Evolutionary conservation across 2,797 vertebrate species (phyloP).

Genomic region (Scolopax rusticola): DNA sequence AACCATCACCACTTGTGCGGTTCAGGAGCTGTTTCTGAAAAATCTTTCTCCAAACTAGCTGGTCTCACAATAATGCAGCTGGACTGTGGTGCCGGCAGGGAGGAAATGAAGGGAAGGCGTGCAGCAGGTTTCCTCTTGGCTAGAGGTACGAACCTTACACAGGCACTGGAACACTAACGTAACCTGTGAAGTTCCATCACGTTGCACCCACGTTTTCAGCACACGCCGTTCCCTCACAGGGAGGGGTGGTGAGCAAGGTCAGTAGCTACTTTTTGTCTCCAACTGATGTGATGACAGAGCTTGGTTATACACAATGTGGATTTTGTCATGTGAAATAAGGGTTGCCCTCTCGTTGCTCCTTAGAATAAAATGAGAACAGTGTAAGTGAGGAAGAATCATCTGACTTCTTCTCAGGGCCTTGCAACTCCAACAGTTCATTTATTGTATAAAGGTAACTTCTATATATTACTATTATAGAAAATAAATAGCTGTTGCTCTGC

Average conservation of each 20-base stretch:
- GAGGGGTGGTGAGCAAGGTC: not conserved
- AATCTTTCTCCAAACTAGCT: not conserved
- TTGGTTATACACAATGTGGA: not conserved
- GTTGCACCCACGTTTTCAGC: not conserved
- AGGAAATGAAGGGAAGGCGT: not conserved
- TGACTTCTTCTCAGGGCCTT: not conserved
- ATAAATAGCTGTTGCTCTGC: constrained; percentile 53
- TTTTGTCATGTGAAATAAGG: not conserved
- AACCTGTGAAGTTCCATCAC: not conserved
- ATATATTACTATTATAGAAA: constrained; percentile 1
- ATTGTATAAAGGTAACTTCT: constrained; percentile 54
- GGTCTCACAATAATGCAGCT: accelerated
- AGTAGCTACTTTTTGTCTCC: not conserved
- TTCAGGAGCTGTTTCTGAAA: not conserved
- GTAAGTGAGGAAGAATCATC: constrained; percentile 18
- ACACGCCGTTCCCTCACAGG: accelerated
- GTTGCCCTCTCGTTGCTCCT: constrained; percentile 29
- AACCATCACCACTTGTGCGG: not conserved
- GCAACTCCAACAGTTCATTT: constrained; percentile 15
- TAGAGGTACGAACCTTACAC: not conserved
- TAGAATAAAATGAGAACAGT: constrained; percentile 19
- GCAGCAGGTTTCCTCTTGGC: not conserved
- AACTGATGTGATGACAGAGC: not conserved
- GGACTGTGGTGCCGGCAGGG: not conserved
- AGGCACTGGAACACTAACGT: not conserved